These are phyloP conservation scores for Myanophis thanlyinensis DNA, from an alignment of 2,113 vertebrate species.

Conservation along the genomic window DNA sequence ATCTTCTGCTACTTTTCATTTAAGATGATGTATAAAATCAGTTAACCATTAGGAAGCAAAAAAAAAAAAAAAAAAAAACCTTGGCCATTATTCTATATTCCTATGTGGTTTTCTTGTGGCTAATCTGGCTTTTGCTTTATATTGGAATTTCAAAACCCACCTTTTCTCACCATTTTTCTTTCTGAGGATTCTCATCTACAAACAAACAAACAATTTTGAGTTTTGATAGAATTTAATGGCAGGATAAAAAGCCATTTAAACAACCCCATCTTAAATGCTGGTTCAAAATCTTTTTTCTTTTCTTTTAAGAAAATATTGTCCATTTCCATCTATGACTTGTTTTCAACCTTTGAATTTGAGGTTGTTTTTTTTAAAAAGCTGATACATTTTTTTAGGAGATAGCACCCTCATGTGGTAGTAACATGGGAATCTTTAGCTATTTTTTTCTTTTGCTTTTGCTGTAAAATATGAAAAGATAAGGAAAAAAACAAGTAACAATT, in stretches of 20 bases:
- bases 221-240: background rate
- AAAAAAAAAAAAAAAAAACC: background rate
- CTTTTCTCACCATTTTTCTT: background rate
- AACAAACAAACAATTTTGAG: background rate
- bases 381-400: conserved; percentile 56
- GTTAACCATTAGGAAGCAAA: background rate
- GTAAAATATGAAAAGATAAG: too few species aligned
- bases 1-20: background rate
- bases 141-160: background rate
- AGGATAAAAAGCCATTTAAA: background rate
- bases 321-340: background rate
- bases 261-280: too few species aligned
- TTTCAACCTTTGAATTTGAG: rapidly evolving
- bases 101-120: background rate
- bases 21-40: background rate
- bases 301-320: background rate
- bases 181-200: background rate
- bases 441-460: background rate
- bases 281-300: background rate
- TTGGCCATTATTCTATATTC: background rate
- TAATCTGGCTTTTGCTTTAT: background rate
- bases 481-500: background rate
- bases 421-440: background rate
- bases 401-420: conserved; percentile 73
- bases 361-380: rapidly evolving